Percentiles rank a stretch among this genome's conserved stretches.
These are phyloP conservation scores for Sardina pilchardus DNA, from an alignment of 2,113 vertebrate genomes.

Conservation along the genomic window DNA sequence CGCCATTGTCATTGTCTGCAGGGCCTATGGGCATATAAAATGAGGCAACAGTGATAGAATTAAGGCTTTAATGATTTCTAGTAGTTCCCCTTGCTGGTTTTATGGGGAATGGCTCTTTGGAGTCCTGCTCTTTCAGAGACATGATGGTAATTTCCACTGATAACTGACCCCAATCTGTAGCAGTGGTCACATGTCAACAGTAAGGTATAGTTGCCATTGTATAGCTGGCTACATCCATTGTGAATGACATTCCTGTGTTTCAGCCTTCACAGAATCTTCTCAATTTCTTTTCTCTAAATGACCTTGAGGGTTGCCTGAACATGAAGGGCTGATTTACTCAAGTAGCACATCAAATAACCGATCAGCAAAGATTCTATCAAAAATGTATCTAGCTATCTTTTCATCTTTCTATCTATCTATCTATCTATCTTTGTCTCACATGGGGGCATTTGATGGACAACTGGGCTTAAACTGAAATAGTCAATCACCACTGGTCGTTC, in stretches of 20 bases:
- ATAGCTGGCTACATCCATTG: background rate
- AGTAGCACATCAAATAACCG: background rate
- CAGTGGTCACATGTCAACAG: background rate
- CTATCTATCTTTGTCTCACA: background rate
- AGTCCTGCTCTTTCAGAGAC: background rate
- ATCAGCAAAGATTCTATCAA: background rate
- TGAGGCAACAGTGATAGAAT: background rate
- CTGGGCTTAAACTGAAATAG: background rate
- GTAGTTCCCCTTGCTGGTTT: background rate
- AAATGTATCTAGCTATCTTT: background rate
- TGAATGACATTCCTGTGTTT: background rate
- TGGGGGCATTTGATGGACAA: background rate
- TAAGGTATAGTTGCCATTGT: background rate
- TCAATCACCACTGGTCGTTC: background rate
- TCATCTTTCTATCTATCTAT: background rate
- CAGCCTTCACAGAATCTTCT: background rate
- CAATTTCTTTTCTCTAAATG: background rate
- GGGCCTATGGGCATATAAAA: background rate
- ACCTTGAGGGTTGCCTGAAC: background rate
- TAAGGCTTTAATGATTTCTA: conserved; percentile 8
- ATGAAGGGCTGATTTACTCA: background rate
- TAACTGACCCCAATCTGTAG: background rate
- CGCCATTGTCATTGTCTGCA: background rate
- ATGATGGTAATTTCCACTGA: conserved; percentile 3
- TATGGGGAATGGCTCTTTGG: background rate